Percentiles rank a stretch among this genome's conserved stretches.
phyloP scores from a whole-genome alignment of 2,113 vertebrate species.

The Eidolon helvum region DNA sequence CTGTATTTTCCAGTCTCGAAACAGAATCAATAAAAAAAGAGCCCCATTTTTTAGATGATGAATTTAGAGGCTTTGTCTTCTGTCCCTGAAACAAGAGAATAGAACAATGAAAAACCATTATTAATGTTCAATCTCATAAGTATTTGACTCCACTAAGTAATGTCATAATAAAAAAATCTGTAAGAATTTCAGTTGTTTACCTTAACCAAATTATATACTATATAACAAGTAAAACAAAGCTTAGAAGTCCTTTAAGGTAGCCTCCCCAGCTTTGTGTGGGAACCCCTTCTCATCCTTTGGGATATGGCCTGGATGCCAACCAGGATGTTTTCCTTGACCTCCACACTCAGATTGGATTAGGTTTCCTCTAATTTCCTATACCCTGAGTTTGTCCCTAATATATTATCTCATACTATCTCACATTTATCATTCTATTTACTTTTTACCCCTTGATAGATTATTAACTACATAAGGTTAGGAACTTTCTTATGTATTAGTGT shows the following conservation, averaged over 20 bases:
- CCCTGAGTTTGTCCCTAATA: not conserved
- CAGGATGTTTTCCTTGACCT: not conserved
- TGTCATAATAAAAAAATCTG: not conserved
- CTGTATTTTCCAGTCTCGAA: slow-evolving; percentile 81
- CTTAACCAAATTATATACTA: not conserved
- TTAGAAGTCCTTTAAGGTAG: not conserved
- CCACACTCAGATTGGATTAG: not conserved
- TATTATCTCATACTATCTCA: not conserved
- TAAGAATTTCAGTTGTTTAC: not conserved
- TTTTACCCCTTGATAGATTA: not conserved
- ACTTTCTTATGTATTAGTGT: not conserved
- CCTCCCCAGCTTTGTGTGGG: not conserved
- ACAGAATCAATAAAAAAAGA: slow-evolving; percentile 92
- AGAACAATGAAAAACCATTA: not conserved
- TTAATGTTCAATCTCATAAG: not conserved
- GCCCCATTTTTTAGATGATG: slow-evolving; percentile 92
- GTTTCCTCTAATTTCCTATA: not conserved
- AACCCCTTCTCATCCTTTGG: not conserved
- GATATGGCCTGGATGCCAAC: not conserved
- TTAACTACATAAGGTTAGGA: not conserved
- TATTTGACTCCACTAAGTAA: not conserved
- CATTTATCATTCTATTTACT: not conserved
- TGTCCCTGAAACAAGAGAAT: slow-evolving; percentile 83
- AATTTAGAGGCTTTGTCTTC: slow-evolving; percentile 87
- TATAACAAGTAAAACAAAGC: not conserved